Evolutionary conservation across 1,140 invertebrate genomes (phyloP).

Genomic region (Zeugodacus cucurbitae): DNA sequence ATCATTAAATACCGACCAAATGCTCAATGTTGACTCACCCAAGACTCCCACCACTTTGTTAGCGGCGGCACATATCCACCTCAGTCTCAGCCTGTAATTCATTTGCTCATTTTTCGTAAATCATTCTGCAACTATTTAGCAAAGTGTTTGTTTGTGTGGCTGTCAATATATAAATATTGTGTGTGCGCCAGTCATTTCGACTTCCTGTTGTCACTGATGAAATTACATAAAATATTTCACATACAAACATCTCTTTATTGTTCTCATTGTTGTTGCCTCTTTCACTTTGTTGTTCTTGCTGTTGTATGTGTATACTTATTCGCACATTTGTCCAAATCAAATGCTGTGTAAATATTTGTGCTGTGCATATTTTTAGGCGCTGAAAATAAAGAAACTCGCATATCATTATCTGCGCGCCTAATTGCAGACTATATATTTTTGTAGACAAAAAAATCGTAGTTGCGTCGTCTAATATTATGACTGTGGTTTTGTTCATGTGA

Average conservation of each 20-base stretch:
- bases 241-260: no score
- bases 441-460: background rate
- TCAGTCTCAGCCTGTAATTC: no score
- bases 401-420: slow-evolving; percentile 20
- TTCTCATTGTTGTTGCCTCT: background rate
- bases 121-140: background rate
- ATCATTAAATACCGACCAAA: no score
- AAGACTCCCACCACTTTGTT: background rate
- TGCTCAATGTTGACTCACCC: background rate
- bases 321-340: background rate
- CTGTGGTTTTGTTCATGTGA: background rate
- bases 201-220: background rate
- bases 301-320: background rate
- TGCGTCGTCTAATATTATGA: background rate
- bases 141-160: background rate
- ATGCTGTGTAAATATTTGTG: background rate
- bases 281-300: background rate
- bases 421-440: slow-evolving; percentile 3
- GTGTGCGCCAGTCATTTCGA: background rate
- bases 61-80: no score
- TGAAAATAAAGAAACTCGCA: slow-evolving; percentile 12
- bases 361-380: background rate
- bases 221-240: background rate
- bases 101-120: background rate
- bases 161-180: background rate